Percentiles rank a stretch among this genome's conserved stretches.
These are phyloP conservation scores for Elephas maximus DNA, from an alignment of 2,113 vertebrate species.

Conservation along the genomic window DNA sequence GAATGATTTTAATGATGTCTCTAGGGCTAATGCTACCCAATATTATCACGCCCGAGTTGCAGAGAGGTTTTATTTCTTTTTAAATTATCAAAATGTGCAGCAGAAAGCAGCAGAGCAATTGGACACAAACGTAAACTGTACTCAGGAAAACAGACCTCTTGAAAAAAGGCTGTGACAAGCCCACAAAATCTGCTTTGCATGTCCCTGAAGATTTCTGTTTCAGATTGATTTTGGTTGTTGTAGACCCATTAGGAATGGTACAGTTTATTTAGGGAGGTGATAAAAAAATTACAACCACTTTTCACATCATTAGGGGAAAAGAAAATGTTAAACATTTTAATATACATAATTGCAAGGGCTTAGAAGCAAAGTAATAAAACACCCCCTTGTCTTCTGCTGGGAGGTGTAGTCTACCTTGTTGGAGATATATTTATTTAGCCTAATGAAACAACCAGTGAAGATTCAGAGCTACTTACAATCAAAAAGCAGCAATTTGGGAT, in stretches of 20 bases:
- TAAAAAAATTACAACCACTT: conserved; percentile 71
- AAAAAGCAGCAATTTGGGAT: conserved; percentile 40
- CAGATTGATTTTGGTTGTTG: conserved; percentile 52
- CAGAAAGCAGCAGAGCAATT: not conserved
- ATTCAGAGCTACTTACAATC: conserved; percentile 45
- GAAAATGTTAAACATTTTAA: conserved; percentile 52
- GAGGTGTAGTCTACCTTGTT: conserved; percentile 14
- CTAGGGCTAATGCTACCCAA: not conserved
- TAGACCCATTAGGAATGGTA: not conserved
- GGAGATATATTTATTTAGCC: conserved; percentile 38
- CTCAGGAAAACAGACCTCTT: conserved; percentile 23
- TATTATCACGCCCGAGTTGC: not conserved
- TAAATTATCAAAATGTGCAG: conserved; percentile 33
- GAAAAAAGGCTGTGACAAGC: conserved; percentile 9
- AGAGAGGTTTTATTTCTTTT: not conserved
- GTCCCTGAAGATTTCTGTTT: not conserved
- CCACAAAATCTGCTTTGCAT: not conserved
- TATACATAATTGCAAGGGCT: conserved; percentile 34
- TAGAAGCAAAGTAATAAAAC: conserved; percentile 65
- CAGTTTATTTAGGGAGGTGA: conserved; percentile 32
- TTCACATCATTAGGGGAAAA: conserved; percentile 52
- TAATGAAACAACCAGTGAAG: conserved; percentile 38
- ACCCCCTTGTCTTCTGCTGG: not conserved
- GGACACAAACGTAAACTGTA: conserved; percentile 29
- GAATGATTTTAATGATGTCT: not conserved